These are phyloP conservation scores for Solea solea DNA, from an alignment of 2,113 vertebrate genomes.

Conservation along the genomic window DNA sequence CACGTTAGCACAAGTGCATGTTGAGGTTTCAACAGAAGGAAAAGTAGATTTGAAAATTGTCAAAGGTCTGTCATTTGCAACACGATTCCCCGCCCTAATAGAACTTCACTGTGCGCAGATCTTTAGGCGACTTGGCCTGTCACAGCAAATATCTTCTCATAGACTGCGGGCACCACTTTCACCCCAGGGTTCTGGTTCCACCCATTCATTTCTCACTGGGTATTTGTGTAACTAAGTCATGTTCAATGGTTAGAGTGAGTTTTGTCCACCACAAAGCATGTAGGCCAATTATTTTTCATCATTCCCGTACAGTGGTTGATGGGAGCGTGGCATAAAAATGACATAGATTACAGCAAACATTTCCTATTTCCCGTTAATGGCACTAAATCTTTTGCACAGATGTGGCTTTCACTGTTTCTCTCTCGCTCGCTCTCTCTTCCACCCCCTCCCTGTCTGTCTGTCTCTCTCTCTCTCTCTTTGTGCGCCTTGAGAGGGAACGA, in stretches of 20 bases:
- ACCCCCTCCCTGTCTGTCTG: not conserved
- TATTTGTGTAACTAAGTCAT: constrained; percentile 20
- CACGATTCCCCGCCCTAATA: too few relatives aligned
- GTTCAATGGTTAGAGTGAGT: constrained; percentile 18
- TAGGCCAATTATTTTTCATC: constrained; percentile 36
- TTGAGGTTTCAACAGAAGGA: not conserved
- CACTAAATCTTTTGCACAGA: constrained; percentile 62
- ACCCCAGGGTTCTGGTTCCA: constrained; percentile 6
- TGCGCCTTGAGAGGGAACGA: constrained; percentile 34
- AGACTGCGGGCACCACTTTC: constrained; percentile 6
- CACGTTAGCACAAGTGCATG: not conserved
- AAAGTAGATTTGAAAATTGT: not conserved
- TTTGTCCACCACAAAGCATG: constrained; percentile 16
- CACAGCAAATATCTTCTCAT: constrained; percentile 13
- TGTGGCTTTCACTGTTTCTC: constrained; percentile 50
- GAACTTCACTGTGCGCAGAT: constrained; percentile 9
- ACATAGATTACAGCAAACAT: constrained; percentile 55
- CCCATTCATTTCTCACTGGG: constrained; percentile 16
- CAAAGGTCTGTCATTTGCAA: not conserved
- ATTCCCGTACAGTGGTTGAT: constrained; percentile 24
- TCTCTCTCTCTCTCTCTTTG: constrained; percentile 14
- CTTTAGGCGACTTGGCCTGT: not conserved
- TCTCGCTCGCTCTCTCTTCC: constrained; percentile 10
- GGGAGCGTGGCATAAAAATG: constrained; percentile 36
- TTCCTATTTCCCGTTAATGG: constrained; percentile 63